Conservation (phyloP, 2,888 invertebrate species). For the Tenthredo distinguenda region DNA sequence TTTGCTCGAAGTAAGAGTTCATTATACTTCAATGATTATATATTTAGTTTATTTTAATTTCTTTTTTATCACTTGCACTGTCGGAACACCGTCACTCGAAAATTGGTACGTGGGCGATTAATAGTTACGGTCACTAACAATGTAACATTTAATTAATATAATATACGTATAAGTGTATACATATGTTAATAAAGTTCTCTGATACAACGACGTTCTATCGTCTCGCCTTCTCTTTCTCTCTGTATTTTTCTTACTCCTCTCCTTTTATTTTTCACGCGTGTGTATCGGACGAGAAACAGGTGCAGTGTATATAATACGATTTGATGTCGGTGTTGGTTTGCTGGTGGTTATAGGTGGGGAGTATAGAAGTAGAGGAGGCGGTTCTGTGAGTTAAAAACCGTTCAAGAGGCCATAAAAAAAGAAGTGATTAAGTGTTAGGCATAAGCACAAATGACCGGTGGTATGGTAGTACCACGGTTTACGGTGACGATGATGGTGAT, state of each 20-base stretch:
- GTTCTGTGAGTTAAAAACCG: constrained; percentile 57
- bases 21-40: constrained; percentile 79
- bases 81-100: constrained; percentile 69
- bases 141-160: constrained; percentile 2
- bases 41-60: neutral
- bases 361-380: neutral
- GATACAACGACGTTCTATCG: neutral
- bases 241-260: neutral
- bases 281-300: constrained; percentile 13
- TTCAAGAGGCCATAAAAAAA: constrained; percentile 69
- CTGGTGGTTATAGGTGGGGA: neutral
- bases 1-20: constrained; percentile 98
- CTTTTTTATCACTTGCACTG: constrained; percentile 1
- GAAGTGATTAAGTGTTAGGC: constrained; percentile 69
- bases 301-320: neutral
- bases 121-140: constrained; percentile 50
- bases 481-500: constrained; percentile 28
- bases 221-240: neutral
- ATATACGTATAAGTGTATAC: neutral
- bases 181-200: neutral
- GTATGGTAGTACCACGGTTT: constrained; percentile 1
- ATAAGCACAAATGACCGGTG: constrained; percentile 19
- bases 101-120: constrained; percentile 51
- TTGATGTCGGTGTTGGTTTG: neutral
- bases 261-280: neutral